Evolutionary conservation across 2,888 invertebrate genomes (phyloP), one percentile per base, ranked within the genome.

Genomic region (Falcaria lacertinaria): DNA sequence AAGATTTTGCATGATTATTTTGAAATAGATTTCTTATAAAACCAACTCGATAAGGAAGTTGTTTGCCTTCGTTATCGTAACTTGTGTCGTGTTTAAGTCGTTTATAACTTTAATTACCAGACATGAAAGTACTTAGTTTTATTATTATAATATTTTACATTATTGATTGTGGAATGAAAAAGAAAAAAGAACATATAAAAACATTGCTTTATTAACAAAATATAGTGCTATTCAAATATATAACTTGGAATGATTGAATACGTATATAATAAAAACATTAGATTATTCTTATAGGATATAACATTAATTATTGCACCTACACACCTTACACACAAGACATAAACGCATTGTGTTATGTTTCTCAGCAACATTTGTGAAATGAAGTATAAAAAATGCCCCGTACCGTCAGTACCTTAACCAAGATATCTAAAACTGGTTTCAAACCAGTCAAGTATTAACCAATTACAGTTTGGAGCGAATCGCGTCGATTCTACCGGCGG

Each of bases 381-480:
- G 51, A 45, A 57, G 57, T 62, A 61, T 56, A 64, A 59, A 28
- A 70, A 76, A 67, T 74, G 66, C 70, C 77, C 72, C 53, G 58
- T 59, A 65, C 73, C 69, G n/a, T 60, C 48, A 58, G 57, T 62
- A 69, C 79, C 80, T 47, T 61, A 72, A 79, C 76, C 78, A 61
- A 61, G 44, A 46, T 41, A 54, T 56, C 54, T 50, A 17, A 14
- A 52, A 59, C 68, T 54, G 52, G 59, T 61, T 54, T 15, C 4
- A 40, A 46, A 37, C 37, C 37, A 37, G 37, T 37, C 13, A 14
- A 19, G 19, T 19, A 4, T 19, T 14, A 19, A 7, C 25, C 17
- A 39, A 62, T 92, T 94, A 96, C 71, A 96, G 81, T 80, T 94
- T 96, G 2, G 96, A 90, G 42, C 94, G 91, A 43, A 96, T 87